Conservation (phyloP, 2,888 invertebrate species). For the Podotricha telesiphe region DNA sequence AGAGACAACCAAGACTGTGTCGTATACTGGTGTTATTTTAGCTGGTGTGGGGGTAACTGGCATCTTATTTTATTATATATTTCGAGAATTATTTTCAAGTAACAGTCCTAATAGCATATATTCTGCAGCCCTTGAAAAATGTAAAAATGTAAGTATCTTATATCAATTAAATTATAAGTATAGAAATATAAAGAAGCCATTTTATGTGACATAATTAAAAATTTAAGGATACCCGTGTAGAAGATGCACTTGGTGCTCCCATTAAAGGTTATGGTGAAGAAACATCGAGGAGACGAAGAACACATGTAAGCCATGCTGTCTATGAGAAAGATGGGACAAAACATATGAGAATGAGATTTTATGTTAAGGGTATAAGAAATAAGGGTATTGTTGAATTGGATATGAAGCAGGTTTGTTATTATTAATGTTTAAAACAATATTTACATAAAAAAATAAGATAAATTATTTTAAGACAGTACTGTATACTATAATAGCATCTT, state of each 20-base stretch:
- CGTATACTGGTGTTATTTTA: slow-evolving; percentile 92
- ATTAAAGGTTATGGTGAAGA: slow-evolving; percentile 96
- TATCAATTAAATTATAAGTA: neutral
- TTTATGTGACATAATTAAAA: slow-evolving; percentile 2
- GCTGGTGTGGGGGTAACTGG: slow-evolving; percentile 92
- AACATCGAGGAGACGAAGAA: slow-evolving; percentile 90
- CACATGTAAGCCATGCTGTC: slow-evolving; percentile 91
- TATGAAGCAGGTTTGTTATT: slow-evolving; percentile 87
- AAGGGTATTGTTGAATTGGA: slow-evolving; percentile 94
- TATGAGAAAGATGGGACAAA: slow-evolving; percentile 90
- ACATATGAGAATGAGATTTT: slow-evolving; percentile 95
- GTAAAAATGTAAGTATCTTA: slow-evolving; percentile 82
- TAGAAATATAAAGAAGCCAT: neutral
- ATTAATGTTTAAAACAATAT: neutral
- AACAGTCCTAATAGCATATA: slow-evolving; percentile 94
- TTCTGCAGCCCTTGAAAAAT: slow-evolving; percentile 89
- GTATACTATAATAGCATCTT: neutral
- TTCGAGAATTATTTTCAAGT: slow-evolving; percentile 93
- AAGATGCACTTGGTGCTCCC: slow-evolving; percentile 93
- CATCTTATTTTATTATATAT: slow-evolving; percentile 91
- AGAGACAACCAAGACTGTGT: slow-evolving; percentile 94
- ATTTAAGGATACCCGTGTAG: slow-evolving; percentile 86
- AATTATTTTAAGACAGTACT: neutral
- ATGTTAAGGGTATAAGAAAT: slow-evolving; percentile 91
- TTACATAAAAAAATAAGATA: neutral